Base-by-base conservation (phyloP, 2,888 invertebrate genomes). In the Ypsolopha scabrella region DNA sequence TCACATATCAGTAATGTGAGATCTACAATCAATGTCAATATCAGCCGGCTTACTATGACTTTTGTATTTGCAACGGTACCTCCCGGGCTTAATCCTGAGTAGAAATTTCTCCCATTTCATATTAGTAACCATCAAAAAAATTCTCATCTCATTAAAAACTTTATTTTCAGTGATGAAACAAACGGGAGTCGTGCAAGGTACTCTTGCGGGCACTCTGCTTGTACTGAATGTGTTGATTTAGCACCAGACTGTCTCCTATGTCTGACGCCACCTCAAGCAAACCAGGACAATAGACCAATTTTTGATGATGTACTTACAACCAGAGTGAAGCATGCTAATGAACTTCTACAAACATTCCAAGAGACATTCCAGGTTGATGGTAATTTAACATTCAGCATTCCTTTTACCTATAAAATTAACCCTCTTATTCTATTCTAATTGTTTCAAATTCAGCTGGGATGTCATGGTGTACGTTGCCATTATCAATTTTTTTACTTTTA, bases 161-260 rank as follows among this genome's bases (percentile, higher is more conserved):
- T 33, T 51, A 45, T 60, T 56, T 60, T 35, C 59, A 83, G 85
- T 67, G 79, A 79, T 57, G 73, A 68, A 53, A 54, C 62, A n/a
- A 61, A 58, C 55, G 72, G 72, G 36, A 52, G 52, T 13, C 71
- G 71, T 33, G 39, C 67, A 52, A 71, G 78, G 60, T 80, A 70
- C 55, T 51, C 59, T 6, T 83, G 83, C 61, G 82, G 83, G n/a
- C 82, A 82, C 56, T 60, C 64, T 14, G 60, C 65, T 51, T 85
- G 85, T 64, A 59, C 64, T n/a, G 58, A 65, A 36, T 85, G 85
- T 62, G 62, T 65, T 49, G 55, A 54, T 36, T 53, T 54, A 51
- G 58, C 62, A 33, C 62, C 60, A 48, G 62, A 61, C 39, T 85
- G 83, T 58, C 58, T 64, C 38, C 57, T 67, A 47, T 85, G 82